Base-by-base conservation (phyloP, 2,797 vertebrate genomes). In the Ptychadena robeensis region DNA sequence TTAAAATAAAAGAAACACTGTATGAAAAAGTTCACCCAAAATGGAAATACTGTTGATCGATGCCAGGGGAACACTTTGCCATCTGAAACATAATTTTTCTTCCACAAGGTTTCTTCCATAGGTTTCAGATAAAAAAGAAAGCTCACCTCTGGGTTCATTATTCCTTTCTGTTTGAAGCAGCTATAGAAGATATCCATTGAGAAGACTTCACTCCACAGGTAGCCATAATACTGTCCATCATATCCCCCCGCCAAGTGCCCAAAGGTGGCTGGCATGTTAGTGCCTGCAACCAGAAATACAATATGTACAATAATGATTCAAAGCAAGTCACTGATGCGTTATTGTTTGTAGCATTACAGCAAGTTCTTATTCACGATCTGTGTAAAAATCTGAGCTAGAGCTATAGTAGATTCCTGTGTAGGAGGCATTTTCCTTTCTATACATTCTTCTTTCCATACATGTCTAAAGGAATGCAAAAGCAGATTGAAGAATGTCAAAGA, bases 181-280 rank as follows among this genome's bases (percentile, higher is more conserved):
- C 92, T 97, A 88, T 96, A 95, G 87, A 94, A 99, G 65, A 99
- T 98, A 89, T 98, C 98, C 94, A 93, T 93, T 86, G 97, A 97
- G 93, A 97, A 97, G 35, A 98, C 96, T 87, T 98, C 96, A 80
- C 97, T 98, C 96, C 96, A 98, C 40, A 98, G 91, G 87, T 98
- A 98, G 78, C 97, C 95, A 40, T 98, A 98, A 89, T 98, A 99
- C 38, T 97, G 97, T 65, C 95, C 97, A 83, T 98, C 97, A 71
- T 98, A 99, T 30, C 96, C 96, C 82, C 96, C 96, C 5, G 93
- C 95, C 88, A 98, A 87, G 87, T 99, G 97, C 85, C 96, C 94
- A 89, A 98, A 98, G 81, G 96, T 97, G 79, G 97, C 96, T 0
- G 93, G 96, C 96, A 98, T 97, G 85, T 97, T 99, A 87, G 97